phyloP scores from a whole-genome alignment of 2,888 invertebrate genomes.

The Cybosia mesomella region DNA sequence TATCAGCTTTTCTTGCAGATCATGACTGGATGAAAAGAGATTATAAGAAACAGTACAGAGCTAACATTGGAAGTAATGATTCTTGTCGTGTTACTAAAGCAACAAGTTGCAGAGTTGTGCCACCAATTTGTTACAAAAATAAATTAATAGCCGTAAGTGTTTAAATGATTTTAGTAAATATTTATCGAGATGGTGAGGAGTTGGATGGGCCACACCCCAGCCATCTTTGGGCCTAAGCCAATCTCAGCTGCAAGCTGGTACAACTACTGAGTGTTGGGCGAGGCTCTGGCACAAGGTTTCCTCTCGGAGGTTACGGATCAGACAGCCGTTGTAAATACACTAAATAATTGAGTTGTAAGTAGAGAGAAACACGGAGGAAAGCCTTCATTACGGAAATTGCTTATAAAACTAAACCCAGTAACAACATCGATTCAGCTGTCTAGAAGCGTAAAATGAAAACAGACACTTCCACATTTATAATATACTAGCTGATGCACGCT shows the following conservation, averaged over 20 bases:
- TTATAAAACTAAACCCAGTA: too few relatives aligned
- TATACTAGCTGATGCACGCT: too few relatives aligned
- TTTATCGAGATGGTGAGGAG: neutral
- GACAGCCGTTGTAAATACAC: too few relatives aligned
- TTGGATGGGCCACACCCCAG: too few relatives aligned
- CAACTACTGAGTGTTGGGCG: too few relatives aligned
- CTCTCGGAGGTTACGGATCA: too few relatives aligned
- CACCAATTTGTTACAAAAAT: slow-evolving; percentile 7
- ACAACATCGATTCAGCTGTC: neutral
- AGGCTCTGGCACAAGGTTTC: too few relatives aligned
- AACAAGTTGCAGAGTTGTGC: slow-evolving; percentile 3
- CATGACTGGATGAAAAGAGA: slow-evolving; percentile 54
- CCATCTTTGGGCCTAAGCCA: too few relatives aligned
- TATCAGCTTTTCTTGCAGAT: slow-evolving; percentile 61
- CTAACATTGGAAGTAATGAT: slow-evolving; percentile 13
- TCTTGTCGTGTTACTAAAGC: slow-evolving; percentile 8
- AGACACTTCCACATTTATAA: neutral
- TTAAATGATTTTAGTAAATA: neutral
- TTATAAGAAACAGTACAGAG: slow-evolving; percentile 21
- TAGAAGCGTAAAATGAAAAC: neutral
- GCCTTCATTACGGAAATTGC: too few relatives aligned
- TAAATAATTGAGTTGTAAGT: too few relatives aligned
- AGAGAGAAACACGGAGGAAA: too few relatives aligned
- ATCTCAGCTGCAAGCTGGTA: too few relatives aligned
- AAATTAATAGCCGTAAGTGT: slow-evolving; percentile 45